Evolutionary conservation across 2,888 invertebrate species (phyloP), one percentile per base, ranked within the genome.

Genomic region (Rotaria magnacalcarata): DNA sequence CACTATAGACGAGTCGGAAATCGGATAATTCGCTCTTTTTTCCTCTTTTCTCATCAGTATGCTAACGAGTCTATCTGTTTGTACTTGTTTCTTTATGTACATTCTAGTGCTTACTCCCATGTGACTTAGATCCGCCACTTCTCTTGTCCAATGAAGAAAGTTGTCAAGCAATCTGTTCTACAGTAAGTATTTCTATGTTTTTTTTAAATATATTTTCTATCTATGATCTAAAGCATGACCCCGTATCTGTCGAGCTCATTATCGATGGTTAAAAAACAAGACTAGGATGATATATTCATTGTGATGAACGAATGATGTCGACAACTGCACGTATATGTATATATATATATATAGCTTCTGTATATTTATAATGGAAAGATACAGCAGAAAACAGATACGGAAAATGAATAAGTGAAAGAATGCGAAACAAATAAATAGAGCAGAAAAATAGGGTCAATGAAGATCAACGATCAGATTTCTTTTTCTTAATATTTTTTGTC

Each of bases 21-120:
- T 67, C 34, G 67, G 67, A 34, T 67, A 19, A 67, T 67, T 67
- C 34, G 34, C 34, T 24, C 24, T 24, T 56, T 67, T 67, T 41
- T 54, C 21, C 21, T 58, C 10, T n/a, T 14, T 60, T 24, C n/a
- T 67, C 67, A 67, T 67, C 67, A 67, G 67, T 67, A 67, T 67
- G 67, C 67, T 34, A 67, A 67, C 67, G 34, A 67, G 67, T 67
- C 19, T 7, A 47, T 80, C n/a, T 80, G 43, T 80, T 80, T 80
- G 43, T 80, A 47, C 80, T 47, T 80, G 67, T 67, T 34, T 14
- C 34, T 67, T 67, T 67, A 24, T 67, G 14, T 67, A 16, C 67
- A 27, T 80, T 80, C 80, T 80, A 80, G 80, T 80, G 80, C 47
- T n/a, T 80, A 80, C 80, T 47, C 43, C 80, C 80, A 80, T 80